A percentile compares a stretch with the other conserved stretches of the same genome.
Evolutionary conservation across 2,797 vertebrate species (phyloP).

Genomic region (Gadopsis marmoratus): DNA sequence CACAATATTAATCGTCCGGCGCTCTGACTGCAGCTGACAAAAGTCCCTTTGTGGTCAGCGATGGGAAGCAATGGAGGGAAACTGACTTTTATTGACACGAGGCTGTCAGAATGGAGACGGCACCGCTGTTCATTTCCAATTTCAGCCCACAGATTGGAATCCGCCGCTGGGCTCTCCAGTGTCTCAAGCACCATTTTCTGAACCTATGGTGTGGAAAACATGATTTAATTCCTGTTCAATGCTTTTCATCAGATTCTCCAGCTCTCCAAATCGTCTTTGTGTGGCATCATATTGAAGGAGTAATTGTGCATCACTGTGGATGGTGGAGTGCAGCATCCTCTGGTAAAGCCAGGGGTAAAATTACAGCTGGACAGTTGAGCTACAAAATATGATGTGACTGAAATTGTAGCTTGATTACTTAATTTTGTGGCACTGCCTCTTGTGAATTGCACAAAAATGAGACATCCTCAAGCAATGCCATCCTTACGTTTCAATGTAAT

Average conservation of each 20-base stretch:
- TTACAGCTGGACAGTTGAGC: constrained; percentile 33
- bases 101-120: constrained; percentile 82
- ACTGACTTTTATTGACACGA: constrained; percentile 84
- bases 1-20: constrained; percentile 38
- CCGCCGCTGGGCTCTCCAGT: constrained; percentile 73
- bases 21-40: constrained; percentile 58
- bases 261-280: constrained; percentile 79
- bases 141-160: constrained; percentile 83
- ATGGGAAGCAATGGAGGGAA: constrained; percentile 77
- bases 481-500: background rate
- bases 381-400: constrained; percentile 3
- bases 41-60: constrained; percentile 76
- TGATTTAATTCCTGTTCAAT: constrained; percentile 85
- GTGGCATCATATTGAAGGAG: constrained; percentile 76
- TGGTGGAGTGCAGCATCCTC: constrained; percentile 66
- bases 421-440: constrained; percentile 3
- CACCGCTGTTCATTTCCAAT: constrained; percentile 83
- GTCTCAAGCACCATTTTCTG: constrained; percentile 83
- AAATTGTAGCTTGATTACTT: constrained; percentile 21
- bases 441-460: constrained; percentile 6
- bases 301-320: constrained; percentile 80
- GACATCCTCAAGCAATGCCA: constrained; percentile 8
- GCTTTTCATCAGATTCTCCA: constrained; percentile 82
- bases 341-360: constrained; percentile 64
- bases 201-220: constrained; percentile 83